Evolutionary conservation across 1,140 invertebrate genomes (phyloP).

Genomic region (Penaeus vannamei): DNA sequence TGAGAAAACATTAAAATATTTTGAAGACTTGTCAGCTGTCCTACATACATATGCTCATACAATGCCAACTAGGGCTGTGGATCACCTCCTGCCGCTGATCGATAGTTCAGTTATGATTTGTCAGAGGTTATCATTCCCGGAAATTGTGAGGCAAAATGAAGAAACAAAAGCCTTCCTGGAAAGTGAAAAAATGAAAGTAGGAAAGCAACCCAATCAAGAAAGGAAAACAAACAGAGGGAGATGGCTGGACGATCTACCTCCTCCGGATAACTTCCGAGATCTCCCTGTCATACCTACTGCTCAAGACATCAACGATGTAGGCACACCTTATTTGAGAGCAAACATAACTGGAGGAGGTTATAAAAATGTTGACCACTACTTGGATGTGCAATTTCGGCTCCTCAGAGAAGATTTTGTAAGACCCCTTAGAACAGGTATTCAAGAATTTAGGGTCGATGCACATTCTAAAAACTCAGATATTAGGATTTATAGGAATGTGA

Average conservation of each 20-base stretch:
- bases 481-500: slow-evolving; percentile 57
- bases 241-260: neutral
- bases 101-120: too few relatives aligned
- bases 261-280: slow-evolving; percentile 47
- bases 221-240: too few relatives aligned
- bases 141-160: too few relatives aligned
- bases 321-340: slow-evolving; percentile 73
- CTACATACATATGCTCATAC: neutral
- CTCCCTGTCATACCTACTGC: slow-evolving; percentile 31
- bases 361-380: slow-evolving; percentile 79
- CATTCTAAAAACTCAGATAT: slow-evolving; percentile 23
- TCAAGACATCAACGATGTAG: neutral
- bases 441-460: slow-evolving; percentile 46
- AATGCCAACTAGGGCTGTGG: neutral
- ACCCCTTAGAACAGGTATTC: slow-evolving; percentile 33
- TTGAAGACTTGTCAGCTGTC: slow-evolving; percentile 7
- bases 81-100: too few relatives aligned
- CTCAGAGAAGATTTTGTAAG: slow-evolving; percentile 79
- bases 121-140: too few relatives aligned
- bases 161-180: too few relatives aligned
- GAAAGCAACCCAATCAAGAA: too few relatives aligned
- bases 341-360: slow-evolving; percentile 79
- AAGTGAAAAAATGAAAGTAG: too few relatives aligned
- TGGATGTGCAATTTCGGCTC: slow-evolving; percentile 83
- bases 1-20: neutral